Conservation (phyloP, 1,140 invertebrate species). For the Brachionus asplanchnoidis region DNA sequence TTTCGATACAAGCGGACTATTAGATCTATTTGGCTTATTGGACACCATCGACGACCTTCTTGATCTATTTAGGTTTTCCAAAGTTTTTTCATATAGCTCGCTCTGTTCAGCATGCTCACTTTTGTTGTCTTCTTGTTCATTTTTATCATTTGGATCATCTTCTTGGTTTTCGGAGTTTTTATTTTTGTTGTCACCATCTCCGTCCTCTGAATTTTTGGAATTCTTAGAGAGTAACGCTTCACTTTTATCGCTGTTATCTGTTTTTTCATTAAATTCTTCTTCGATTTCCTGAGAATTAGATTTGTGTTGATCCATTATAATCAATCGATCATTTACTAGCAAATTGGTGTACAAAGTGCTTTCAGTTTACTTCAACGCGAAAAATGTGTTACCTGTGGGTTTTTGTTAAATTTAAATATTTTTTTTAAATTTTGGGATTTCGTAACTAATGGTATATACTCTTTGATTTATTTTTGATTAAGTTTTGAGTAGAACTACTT, state of each 20-base stretch:
- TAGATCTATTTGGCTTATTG: background rate
- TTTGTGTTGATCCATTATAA: background rate
- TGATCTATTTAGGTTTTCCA: background rate
- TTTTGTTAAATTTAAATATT: background rate
- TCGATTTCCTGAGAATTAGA: background rate
- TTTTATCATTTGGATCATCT: background rate
- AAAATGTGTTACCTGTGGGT: background rate
- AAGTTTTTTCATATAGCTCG: slow-evolving; percentile 1
- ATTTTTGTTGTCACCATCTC: background rate
- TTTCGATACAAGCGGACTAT: background rate
- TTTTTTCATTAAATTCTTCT: background rate
- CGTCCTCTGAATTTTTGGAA: background rate
- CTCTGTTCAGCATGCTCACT: background rate
- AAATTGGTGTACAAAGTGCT: background rate
- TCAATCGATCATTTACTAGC: background rate
- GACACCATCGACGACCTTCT: background rate
- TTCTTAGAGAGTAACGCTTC: background rate
- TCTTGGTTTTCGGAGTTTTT: background rate
- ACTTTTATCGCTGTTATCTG: background rate
- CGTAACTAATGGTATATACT: slow-evolving; percentile 20
- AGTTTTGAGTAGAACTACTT: too few relatives aligned
- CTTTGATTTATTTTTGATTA: background rate
- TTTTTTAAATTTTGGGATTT: background rate
- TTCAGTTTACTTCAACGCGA: background rate
- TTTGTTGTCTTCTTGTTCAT: background rate